Conservation (phyloP, 2,888 invertebrate species). For the Clusia tigrina region DNA sequence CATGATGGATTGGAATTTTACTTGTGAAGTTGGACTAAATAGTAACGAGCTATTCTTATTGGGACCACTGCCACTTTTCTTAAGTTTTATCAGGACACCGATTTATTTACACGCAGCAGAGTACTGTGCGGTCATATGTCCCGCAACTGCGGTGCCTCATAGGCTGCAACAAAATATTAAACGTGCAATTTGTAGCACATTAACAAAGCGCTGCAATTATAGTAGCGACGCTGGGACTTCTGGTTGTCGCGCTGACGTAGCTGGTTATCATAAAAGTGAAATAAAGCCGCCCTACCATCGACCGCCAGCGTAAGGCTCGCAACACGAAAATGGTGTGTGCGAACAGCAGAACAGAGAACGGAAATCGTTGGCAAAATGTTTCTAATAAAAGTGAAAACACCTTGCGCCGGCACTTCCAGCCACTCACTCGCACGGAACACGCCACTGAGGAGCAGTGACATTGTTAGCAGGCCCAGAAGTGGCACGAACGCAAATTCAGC, state of each 20-base stretch:
- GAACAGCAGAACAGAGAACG: background rate
- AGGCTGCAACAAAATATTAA: background rate
- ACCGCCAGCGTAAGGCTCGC: no score
- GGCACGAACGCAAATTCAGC: background rate
- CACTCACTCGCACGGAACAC: background rate
- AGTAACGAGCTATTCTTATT: no score
- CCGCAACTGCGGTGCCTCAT: no score
- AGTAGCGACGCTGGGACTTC: background rate
- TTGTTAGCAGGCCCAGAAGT: background rate
- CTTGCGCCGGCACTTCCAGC: no score
- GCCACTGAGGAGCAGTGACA: background rate
- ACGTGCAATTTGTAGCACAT: constrained; percentile 7
- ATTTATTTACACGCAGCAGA: no score
- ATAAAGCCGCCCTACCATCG: no score
- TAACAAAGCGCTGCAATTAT: background rate
- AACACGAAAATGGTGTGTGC: background rate
- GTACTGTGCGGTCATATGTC: no score
- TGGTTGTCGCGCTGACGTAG: background rate
- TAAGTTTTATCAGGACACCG: no score
- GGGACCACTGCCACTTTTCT: no score
- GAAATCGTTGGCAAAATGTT: constrained; percentile 10
- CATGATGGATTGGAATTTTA: no score
- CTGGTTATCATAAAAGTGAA: background rate
- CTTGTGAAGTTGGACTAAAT: no score
- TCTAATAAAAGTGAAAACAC: background rate